These are phyloP conservation scores for Myrmecobius fasciatus DNA, from an alignment of 2,113 vertebrate species.

Conservation along the genomic window DNA sequence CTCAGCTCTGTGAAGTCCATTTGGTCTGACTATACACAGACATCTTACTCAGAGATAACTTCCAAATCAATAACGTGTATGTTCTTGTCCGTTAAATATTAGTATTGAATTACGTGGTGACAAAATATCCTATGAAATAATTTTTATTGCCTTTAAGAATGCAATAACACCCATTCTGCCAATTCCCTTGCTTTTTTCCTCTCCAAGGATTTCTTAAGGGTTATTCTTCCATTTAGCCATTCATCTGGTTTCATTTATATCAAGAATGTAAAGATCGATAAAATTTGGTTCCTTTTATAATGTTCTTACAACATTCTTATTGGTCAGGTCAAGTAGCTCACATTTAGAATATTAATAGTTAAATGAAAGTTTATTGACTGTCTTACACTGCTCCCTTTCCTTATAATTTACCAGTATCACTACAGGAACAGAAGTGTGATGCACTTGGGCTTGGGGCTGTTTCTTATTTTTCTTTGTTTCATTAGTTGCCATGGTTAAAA, in stretches of 20 bases:
- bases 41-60: background rate
- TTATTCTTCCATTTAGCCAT: background rate
- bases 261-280: background rate
- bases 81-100: background rate
- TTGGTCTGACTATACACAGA: background rate
- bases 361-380: background rate
- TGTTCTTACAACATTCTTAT: background rate
- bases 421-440: background rate
- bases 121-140: background rate
- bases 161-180: background rate
- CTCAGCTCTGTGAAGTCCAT: background rate
- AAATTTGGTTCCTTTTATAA: background rate
- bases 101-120: background rate
- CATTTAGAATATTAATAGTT: background rate
- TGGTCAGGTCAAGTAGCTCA: background rate
- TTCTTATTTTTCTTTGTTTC: slow-evolving; percentile 1
- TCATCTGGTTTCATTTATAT: background rate
- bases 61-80: background rate
- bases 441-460: background rate
- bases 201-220: background rate
- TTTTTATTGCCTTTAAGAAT: background rate
- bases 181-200: background rate
- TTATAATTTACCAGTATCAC: background rate
- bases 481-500: background rate
- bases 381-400: background rate